These are phyloP conservation scores for Adelges cooleyi DNA, from an alignment of 1,140 invertebrate genomes.

Conservation along the genomic window DNA sequence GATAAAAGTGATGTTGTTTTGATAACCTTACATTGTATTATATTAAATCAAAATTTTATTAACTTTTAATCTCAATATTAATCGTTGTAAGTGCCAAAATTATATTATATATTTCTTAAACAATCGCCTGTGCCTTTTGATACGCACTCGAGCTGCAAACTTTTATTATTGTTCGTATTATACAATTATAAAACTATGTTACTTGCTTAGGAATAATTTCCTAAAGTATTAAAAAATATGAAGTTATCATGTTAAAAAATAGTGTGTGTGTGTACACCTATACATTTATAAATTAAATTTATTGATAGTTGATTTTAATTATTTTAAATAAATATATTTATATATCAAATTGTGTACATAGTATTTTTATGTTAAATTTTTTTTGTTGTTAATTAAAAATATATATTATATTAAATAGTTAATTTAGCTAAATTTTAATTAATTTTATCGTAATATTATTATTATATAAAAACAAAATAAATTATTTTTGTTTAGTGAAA, in stretches of 20 bases:
- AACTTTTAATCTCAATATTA: slow-evolving; percentile 23
- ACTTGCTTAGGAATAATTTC: neutral
- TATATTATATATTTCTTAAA: slow-evolving; percentile 7
- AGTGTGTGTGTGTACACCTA: slow-evolving; percentile 6
- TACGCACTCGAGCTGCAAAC: neutral
- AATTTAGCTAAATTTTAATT: slow-evolving; percentile 16
- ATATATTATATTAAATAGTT: slow-evolving; percentile 5
- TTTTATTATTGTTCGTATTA: slow-evolving; percentile 12
- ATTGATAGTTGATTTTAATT: no score
- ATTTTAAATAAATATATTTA: neutral
- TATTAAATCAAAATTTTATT: slow-evolving; percentile 26
- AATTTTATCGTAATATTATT: neutral
- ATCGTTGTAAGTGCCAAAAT: slow-evolving; percentile 23
- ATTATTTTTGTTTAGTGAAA: slow-evolving; percentile 15
- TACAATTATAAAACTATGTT: slow-evolving; percentile 1
- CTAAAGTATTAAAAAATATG: slow-evolving; percentile 6
- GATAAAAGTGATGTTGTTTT: slow-evolving; percentile 20
- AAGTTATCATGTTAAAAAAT: neutral
- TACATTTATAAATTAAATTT: neutral
- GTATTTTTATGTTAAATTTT: neutral
- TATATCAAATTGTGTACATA: slow-evolving; percentile 10
- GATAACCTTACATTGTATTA: neutral
- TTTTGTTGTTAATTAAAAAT: slow-evolving; percentile 19
- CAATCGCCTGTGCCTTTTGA: neutral
- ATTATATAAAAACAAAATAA: neutral